phyloP scores from a whole-genome alignment of 1,140 invertebrate species.

The Anthonomus grandis region DNA sequence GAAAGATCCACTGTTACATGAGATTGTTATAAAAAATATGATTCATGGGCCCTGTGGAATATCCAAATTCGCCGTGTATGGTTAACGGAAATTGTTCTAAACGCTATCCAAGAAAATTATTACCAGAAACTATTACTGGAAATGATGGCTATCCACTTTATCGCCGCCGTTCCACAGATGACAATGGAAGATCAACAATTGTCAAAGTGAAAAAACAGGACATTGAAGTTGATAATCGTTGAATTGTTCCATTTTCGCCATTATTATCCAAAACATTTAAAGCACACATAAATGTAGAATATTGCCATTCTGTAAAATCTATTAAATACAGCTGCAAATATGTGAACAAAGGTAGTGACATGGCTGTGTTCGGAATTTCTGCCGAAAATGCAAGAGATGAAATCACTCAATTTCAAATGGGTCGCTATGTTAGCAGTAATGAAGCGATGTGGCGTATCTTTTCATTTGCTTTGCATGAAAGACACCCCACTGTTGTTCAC shows the following conservation, averaged over 20 bases:
- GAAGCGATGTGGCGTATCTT: too few species aligned
- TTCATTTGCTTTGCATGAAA: too few species aligned
- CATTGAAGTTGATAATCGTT: conserved; percentile 33
- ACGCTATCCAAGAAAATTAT: conserved; percentile 43
- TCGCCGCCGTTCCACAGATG: conserved; percentile 45
- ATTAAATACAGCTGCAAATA: conserved; percentile 51
- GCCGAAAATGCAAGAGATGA: too few species aligned
- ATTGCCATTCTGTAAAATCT: conserved; percentile 43
- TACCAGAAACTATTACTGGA: conserved; percentile 43
- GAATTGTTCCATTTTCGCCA: conserved; percentile 48
- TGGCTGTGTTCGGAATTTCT: too few species aligned
- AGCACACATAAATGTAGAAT: conserved; percentile 48
- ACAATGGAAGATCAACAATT: too few species aligned
- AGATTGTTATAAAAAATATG: conserved; percentile 50
- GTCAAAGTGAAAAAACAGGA: too few species aligned
- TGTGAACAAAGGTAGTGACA: conserved; percentile 49
- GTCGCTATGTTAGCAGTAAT: too few species aligned
- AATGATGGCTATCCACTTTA: conserved; percentile 48
- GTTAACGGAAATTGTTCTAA: conserved; percentile 50
- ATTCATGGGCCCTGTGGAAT: conserved; percentile 56
- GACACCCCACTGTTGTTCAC: too few species aligned
- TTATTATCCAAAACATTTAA: conserved; percentile 43
- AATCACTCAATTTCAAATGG: too few species aligned
- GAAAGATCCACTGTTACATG: conserved; percentile 47
- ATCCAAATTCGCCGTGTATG: conserved; percentile 51